Evolutionary conservation across 2,113 vertebrate genomes (phyloP), one percentile per base, ranked within the genome.

Genomic region (Daubentonia madagascariensis): DNA sequence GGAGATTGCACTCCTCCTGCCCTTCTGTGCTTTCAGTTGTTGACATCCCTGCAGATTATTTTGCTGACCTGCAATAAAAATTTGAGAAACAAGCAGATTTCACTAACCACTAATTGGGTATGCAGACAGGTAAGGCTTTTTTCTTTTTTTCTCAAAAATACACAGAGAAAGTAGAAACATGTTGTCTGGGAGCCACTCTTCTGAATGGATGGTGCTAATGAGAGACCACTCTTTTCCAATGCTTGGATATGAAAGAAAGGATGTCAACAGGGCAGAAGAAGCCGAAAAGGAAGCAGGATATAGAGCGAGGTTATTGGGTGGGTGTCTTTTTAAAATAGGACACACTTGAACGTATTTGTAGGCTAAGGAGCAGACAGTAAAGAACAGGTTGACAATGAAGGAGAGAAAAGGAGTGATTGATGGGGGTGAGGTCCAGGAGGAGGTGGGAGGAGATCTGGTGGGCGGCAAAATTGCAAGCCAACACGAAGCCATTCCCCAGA

Each of bases 1-100:
- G 52, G 85, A 75, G 18, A 94, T 73, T 67, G 48, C 12, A 32
- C 40, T 87, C 12, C 50, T 54, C 35, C 28, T 70, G 63, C 57
- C 7, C 67, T 88, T 93, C 45, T 84, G 37, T 79, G 40, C 57
- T 37, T 91, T 12, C 18, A 93, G 13, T 96, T 86, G 22, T 78
- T 97, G 73, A 96, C 35, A 75, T 57, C 0, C 63, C 23, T 88
- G 35, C 30, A 94, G 52, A 93, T 96, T 37, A 97, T 5, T 70
- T 83, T 88, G 20, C 16, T 94, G 59, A 54, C 87, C 32, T 86
- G 11, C 65, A 90, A 65, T 90, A 91, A 92, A 96, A 97, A 95
- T 90, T 35, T 85, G n/a, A 48, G 65, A 94, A 96, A 84, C 89
- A 48, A 93, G n/a, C 57, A 96, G 23, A 89, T 78, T 96, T 81